Base-by-base conservation (phyloP, 2,888 invertebrate genomes). In the Drosophila nigricruria region DNA sequence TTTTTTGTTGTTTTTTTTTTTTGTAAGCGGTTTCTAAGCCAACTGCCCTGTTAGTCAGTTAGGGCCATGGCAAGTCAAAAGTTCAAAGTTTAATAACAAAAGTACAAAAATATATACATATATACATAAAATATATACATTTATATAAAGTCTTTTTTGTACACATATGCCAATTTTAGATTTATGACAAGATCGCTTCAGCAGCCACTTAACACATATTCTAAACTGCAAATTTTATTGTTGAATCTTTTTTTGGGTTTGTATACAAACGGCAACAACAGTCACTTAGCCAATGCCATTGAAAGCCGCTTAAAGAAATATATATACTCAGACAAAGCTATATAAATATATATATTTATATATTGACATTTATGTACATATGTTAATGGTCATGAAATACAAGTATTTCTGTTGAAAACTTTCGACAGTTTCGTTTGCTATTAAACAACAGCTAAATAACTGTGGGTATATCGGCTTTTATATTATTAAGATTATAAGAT, bases 21-120 rank as follows among this genome's bases (percentile, higher is more conserved):
- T 20, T 32, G 18, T 56, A 68, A 81, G 64, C 66, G 45, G 58
- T 74, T 71, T 81, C 66, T 79, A 81, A 79, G 78, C 78, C 52
- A 63, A 54, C 62, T 81, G 85, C 59, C 70, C 68, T 53, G 70
- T 32, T 61, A 62, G 72, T 53, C 65, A 71, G 69, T 52, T 79
- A 59, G 77, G 83, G 85, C 82, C 79, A 74, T 70, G 88, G 50
- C 68, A 75, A 79, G 65, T 62, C 71, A 71, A 61, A 43, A 71
- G 67, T 62, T 71, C 69, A 70, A 66, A 62, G 62, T 66, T 57
- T 70, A 25, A 65, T 63, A 32, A 27, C 18, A 20, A 60, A 52
- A 23, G 16, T n/a, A 27, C 12, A 18, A 18, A 53, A 10, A 20
- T 52, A 34, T 43, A 18, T 5, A 27, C 12, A 16, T 30, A n/a